Evolutionary conservation across 64 coral and sea anemone species (phyloP), one percentile per base, ranked within the genome.

Genomic region (Pocillopora verrucosa): DNA sequence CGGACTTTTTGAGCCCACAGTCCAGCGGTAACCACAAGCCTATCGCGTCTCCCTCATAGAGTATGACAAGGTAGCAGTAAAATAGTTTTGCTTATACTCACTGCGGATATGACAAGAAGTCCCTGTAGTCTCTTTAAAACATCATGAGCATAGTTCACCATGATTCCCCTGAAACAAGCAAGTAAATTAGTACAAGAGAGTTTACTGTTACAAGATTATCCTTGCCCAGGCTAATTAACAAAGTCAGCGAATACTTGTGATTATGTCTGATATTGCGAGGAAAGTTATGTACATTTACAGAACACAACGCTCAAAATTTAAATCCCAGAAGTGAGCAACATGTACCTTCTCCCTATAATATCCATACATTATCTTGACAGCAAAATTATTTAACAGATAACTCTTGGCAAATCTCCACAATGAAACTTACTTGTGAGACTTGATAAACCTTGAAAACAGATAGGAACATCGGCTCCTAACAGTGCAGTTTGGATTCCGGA

Each of bases 391-490:
- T 9, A 4, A 17, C 13, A 61, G 13, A 59, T 45, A 34, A 67
- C 64, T 20, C 0, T 67, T 20, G 5, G 41, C 9, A 22, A 10
- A 20, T 67, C 0, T 1, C 16, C 12, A 87, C 10, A 58, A 6
- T 5, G 15, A 56, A 16, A 88, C 96, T 88, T 34, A 98, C 96
- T 90, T 95, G 91, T 98, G 96, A 64, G 86, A 95, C 73, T 94
- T 95, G 51, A 98, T 90, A 45, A 98, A 98, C 73, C 96, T 84
- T 16, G 96, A 98, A 22, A 95, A 77, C 22, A 98, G 57, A 61
- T 98, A 98, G 72, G 90, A 92, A 60, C 96, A 94, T 45, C 96
- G 75, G 83, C 93, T 98, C 36, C 93, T 88, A 15, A 98, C 96
- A 16, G 87, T 93, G 63, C 96, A 92, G 83, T 93, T 98, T 12